Conservation (phyloP, 2,113 vertebrate genomes). For the Phoxinus phoxinus region DNA sequence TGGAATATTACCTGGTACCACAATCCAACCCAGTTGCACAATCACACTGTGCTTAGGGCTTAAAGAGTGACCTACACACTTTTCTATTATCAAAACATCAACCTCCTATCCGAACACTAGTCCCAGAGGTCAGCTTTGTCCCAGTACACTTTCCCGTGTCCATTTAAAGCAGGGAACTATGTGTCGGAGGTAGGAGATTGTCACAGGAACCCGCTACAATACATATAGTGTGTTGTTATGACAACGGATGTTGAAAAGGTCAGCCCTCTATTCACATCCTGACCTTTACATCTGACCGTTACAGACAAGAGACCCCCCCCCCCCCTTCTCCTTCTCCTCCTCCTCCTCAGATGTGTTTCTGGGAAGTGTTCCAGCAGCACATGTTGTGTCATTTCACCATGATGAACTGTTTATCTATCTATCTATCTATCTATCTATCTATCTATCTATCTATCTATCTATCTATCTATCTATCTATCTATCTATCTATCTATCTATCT, state of each 20-base stretch:
- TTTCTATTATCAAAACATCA: conserved; percentile 14
- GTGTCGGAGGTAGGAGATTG: background rate
- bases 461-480: no score
- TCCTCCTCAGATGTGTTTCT: background rate
- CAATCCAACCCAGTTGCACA: background rate
- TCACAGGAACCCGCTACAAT: background rate
- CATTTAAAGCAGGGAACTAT: background rate
- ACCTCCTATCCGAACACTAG: background rate
- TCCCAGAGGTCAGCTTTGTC: background rate
- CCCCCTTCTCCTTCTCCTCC: no score
- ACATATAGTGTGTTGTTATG: conserved; percentile 24
- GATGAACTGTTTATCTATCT: background rate
- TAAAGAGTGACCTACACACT: background rate
- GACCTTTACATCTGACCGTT: background rate
- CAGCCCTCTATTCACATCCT: background rate
- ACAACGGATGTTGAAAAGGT: conserved; percentile 19
- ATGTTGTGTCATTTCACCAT: background rate
- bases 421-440: no score
- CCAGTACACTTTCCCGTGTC: background rate
- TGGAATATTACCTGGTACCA: no score
- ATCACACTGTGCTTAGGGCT: background rate
- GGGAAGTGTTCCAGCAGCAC: background rate
- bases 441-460: no score
- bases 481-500: no score
- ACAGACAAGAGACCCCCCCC: background rate